These are phyloP conservation scores for Lucilia cuprina DNA, from an alignment of 1,140 invertebrate species.

Conservation along the genomic window DNA sequence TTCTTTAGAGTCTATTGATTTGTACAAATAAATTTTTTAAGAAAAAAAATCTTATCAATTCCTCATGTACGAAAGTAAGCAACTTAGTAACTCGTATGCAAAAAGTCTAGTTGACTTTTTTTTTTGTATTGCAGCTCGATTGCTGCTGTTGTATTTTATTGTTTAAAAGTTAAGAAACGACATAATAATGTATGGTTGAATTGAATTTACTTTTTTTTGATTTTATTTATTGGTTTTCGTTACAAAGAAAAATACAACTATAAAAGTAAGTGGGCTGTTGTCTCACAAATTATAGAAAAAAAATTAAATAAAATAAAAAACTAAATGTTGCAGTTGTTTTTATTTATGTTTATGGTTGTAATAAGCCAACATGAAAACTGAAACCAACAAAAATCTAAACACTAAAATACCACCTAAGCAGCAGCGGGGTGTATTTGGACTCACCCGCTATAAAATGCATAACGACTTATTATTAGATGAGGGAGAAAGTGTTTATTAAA, in stretches of 20 bases:
- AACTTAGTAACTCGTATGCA: not conserved
- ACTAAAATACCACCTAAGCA: not conserved
- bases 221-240: not conserved
- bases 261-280: slow-evolving; percentile 8
- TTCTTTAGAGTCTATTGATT: not conserved
- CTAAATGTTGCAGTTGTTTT: not conserved
- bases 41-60: slow-evolving; percentile 11
- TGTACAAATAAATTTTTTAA: not conserved
- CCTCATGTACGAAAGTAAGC: not conserved
- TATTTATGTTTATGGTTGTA: not conserved
- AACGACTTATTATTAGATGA: not conserved
- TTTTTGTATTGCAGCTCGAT: not conserved
- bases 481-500: not conserved
- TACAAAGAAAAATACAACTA: not conserved
- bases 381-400: not conserved
- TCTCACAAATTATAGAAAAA: not conserved
- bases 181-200: slow-evolving; percentile 12
- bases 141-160: not conserved
- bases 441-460: not conserved
- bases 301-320: not conserved
- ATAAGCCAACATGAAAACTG: not conserved
- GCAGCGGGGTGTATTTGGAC: not conserved
- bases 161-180: slow-evolving; percentile 11
- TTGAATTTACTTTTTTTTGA: not conserved
- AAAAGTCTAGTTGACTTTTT: not conserved